These are phyloP conservation scores for Cyphomyrus discorhynchus DNA, from an alignment of 2,113 vertebrate species.

Conservation along the genomic window DNA sequence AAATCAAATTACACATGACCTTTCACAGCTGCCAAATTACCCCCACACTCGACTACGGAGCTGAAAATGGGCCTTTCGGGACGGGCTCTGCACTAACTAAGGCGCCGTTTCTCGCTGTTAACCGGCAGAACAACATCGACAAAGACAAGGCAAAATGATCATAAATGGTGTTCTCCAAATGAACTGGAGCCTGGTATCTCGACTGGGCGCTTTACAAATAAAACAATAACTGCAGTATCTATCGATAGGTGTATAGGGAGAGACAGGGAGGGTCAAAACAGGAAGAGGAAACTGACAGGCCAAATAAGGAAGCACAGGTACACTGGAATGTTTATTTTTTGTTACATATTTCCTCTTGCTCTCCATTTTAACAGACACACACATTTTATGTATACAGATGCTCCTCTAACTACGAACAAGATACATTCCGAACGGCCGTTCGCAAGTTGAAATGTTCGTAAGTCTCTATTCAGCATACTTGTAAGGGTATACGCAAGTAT, in stretches of 20 bases:
- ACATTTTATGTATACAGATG: no score
- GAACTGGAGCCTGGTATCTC: background rate
- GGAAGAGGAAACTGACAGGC: background rate
- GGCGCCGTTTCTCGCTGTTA: background rate
- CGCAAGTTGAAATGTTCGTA: no score
- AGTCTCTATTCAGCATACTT: no score
- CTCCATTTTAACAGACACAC: background rate
- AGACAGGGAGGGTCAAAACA: background rate
- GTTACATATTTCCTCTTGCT: background rate
- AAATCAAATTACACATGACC: constrained; percentile 29
- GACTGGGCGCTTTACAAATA: background rate
- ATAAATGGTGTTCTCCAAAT: background rate
- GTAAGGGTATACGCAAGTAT: no score
- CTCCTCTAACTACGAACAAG: no score
- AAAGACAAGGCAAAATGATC: background rate
- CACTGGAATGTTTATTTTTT: background rate
- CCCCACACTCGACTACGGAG: background rate
- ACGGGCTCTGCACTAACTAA: background rate
- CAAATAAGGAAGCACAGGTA: background rate
- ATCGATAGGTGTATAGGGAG: background rate
- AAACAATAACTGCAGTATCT: background rate
- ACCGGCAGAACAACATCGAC: background rate
- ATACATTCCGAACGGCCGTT: no score
- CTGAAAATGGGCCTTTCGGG: background rate
- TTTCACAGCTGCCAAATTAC: constrained; percentile 19